A percentile compares a stretch with the other conserved stretches of the same genome.
Evolutionary conservation across 2,797 vertebrate species (phyloP).

Genomic region (Lycodopsis pacificus): DNA sequence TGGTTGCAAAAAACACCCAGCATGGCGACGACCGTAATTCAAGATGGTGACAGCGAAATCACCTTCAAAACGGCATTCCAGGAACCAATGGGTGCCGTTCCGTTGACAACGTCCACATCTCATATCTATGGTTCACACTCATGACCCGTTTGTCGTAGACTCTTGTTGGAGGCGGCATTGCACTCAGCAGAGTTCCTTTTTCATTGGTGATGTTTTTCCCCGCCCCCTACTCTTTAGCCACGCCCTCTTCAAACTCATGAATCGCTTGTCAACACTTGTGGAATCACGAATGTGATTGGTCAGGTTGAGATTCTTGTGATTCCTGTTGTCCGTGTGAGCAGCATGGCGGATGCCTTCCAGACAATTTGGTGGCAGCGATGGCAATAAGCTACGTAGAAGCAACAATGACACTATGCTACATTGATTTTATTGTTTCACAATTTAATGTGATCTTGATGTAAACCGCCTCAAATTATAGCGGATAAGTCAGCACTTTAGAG

Average conservation of each 20-base stretch:
- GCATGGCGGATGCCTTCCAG: neutral
- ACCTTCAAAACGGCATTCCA: no score
- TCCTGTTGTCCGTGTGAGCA: neutral
- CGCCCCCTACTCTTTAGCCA: neutral
- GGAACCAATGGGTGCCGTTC: neutral
- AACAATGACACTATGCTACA: neutral
- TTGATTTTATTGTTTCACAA: neutral
- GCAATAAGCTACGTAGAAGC: neutral
- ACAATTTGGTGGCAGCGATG: neutral
- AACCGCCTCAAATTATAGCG: conserved; percentile 25
- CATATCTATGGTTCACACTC: no score
- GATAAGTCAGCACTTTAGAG: conserved; percentile 24
- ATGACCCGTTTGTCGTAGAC: no score
- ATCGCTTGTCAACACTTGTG: neutral
- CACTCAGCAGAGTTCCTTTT: neutral
- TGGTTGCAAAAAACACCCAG: no score
- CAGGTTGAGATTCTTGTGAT: neutral
- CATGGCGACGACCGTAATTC: no score
- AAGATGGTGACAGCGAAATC: no score
- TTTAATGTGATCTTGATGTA: conserved; percentile 20
- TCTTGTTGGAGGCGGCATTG: no score
- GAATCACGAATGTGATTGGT: neutral
- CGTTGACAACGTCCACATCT: neutral
- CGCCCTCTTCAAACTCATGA: no score
- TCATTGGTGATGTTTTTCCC: neutral